Evolutionary conservation across 1,140 invertebrate species (phyloP).

Genomic region (Pseudobourletiella spinata): DNA sequence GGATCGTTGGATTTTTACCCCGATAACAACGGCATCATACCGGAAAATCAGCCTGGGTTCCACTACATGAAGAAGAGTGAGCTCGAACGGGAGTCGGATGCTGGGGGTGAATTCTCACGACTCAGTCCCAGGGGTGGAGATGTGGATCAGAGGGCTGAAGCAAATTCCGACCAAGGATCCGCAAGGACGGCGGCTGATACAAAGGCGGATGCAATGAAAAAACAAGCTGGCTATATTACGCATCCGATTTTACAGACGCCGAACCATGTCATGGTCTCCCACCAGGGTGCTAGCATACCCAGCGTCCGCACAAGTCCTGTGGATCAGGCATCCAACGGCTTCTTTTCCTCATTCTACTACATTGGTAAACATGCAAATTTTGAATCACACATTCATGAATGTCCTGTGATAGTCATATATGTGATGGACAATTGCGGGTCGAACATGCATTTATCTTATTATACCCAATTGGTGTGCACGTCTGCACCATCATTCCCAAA

Average conservation of each 20-base stretch:
- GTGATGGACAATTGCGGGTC: too few relatives aligned
- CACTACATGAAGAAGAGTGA: constrained; percentile 30
- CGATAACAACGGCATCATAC: too few relatives aligned
- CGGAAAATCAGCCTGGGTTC: neutral
- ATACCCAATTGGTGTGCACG: too few relatives aligned
- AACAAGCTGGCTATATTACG: neutral
- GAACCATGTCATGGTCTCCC: constrained; percentile 1
- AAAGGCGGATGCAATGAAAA: neutral
- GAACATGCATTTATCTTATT: too few relatives aligned
- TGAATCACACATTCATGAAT: too few relatives aligned
- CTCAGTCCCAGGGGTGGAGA: neutral
- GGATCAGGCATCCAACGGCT: neutral
- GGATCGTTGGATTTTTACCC: neutral
- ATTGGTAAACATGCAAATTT: too few relatives aligned
- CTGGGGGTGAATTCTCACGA: neutral
- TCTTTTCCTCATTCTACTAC: constrained; percentile 18
- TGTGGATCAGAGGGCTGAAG: neutral
- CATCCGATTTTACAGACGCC: neutral
- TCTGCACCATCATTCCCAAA: too few relatives aligned
- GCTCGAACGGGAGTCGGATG: neutral
- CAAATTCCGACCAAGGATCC: neutral
- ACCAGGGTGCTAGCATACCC: constrained; percentile 1
- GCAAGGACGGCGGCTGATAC: neutral
- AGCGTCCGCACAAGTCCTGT: neutral
- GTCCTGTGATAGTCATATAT: too few relatives aligned